phyloP scores from a whole-genome alignment of 2,113 vertebrate species.

The Dissostichus mawsoni region DNA sequence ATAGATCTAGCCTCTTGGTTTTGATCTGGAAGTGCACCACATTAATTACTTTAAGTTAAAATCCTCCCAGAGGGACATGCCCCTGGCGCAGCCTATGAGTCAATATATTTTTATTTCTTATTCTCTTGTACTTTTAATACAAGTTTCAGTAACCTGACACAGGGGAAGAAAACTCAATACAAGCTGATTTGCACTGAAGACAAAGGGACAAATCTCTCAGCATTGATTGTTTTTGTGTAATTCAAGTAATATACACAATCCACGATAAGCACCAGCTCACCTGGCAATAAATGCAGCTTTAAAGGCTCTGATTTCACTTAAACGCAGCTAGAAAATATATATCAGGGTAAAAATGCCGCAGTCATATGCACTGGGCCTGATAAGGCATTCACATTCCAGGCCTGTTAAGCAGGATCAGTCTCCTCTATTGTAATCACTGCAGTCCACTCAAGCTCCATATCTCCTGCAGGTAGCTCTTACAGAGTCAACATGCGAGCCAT shows the following conservation, averaged over 20 bases:
- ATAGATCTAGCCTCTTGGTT: too few relatives aligned
- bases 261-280: not conserved
- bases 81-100: too few relatives aligned
- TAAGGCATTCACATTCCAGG: constrained; percentile 78
- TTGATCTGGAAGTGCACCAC: too few relatives aligned
- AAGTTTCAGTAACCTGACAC: too few relatives aligned
- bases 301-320: not conserved
- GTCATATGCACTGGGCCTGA: constrained; percentile 39
- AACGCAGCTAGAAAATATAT: not conserved
- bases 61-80: too few relatives aligned
- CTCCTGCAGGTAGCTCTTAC: constrained; percentile 72
- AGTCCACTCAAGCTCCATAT: constrained; percentile 65
- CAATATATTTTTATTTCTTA: too few relatives aligned
- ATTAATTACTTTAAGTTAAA: too few relatives aligned
- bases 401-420: constrained; percentile 59
- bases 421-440: constrained; percentile 77
- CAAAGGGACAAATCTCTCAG: not conserved
- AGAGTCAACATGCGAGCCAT: constrained; percentile 41
- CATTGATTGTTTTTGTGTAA: too few relatives aligned
- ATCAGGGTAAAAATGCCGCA: not conserved
- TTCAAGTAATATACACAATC: not conserved
- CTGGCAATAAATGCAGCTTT: not conserved
- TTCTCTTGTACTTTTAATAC: too few relatives aligned
- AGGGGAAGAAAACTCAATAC: too few relatives aligned
- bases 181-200: not conserved